Conservation (phyloP, 1,140 invertebrate genomes). For the Nasonia vitripennis region DNA sequence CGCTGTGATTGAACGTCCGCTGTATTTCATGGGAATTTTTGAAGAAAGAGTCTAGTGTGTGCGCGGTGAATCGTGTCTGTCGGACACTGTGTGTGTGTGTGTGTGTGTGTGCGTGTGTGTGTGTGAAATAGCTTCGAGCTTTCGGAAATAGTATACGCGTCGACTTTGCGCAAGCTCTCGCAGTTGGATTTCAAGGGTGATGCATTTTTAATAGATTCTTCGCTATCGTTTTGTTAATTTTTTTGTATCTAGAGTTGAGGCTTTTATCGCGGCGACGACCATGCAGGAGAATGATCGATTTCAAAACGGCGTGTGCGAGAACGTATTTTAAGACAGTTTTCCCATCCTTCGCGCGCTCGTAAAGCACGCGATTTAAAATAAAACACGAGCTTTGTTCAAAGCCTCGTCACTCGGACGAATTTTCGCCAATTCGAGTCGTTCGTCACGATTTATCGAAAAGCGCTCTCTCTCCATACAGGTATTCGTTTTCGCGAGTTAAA, state of each 20-base stretch:
- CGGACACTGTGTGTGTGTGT: no score
- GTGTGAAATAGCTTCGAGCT: background rate
- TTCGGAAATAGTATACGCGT: background rate
- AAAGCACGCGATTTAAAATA: background rate
- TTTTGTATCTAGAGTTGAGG: no score
- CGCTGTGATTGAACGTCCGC: no score
- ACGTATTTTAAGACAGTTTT: background rate
- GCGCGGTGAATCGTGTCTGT: background rate
- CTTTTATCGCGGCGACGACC: no score
- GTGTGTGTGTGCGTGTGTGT: no score
- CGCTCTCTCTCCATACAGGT: background rate
- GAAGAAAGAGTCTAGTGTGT: no score
- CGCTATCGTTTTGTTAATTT: no score
- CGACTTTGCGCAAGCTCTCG: background rate
- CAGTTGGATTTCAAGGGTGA: background rate
- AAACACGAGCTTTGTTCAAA: background rate
- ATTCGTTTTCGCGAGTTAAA: constrained; percentile 24
- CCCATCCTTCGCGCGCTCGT: background rate
- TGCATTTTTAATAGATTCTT: background rate
- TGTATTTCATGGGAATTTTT: no score
- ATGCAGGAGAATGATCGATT: no score
- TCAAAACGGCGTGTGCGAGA: background rate
- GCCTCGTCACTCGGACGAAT: background rate
- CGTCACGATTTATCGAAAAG: background rate
- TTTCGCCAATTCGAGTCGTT: background rate